These are phyloP conservation scores for Dorcus hopei DNA, from an alignment of 2,888 invertebrate species.

Conservation along the genomic window DNA sequence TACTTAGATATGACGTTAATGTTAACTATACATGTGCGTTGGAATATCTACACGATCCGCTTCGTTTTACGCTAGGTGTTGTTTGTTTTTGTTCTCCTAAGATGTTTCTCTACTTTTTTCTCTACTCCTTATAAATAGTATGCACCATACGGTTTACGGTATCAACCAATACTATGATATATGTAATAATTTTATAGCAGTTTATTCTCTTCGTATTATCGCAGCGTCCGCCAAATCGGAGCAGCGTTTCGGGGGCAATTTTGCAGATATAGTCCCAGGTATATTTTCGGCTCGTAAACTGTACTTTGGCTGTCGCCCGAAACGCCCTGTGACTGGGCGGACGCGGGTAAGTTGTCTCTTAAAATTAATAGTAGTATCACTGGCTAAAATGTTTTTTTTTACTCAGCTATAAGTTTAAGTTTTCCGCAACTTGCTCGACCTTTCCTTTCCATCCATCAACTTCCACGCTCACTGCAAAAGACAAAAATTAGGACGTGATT, in stretches of 20 bases:
- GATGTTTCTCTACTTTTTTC: constrained; percentile 18
- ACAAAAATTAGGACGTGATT: constrained; percentile 7
- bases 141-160: constrained; percentile 31
- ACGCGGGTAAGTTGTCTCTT: background rate
- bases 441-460: no score
- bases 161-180: constrained; percentile 27
- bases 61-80: constrained; percentile 30
- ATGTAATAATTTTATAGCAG: constrained; percentile 13
- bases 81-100: constrained; percentile 21
- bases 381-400: background rate
- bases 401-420: background rate
- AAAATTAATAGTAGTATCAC: constrained; percentile 4
- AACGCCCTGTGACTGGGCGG: background rate
- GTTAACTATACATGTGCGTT: constrained; percentile 44
- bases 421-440: background rate
- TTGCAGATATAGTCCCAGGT: constrained; percentile 41
- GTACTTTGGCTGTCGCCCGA: background rate
- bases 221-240: background rate
- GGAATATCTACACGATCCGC: constrained; percentile 41
- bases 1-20: constrained; percentile 40
- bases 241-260: background rate
- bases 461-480: constrained; percentile 34
- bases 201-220: constrained; percentile 3
- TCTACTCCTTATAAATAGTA: constrained; percentile 27
- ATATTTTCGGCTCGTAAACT: constrained; percentile 20